Evolutionary conservation across 1,140 invertebrate species (phyloP), one percentile per base, ranked within the genome.

Genomic region (Oncopodura yosiiana): DNA sequence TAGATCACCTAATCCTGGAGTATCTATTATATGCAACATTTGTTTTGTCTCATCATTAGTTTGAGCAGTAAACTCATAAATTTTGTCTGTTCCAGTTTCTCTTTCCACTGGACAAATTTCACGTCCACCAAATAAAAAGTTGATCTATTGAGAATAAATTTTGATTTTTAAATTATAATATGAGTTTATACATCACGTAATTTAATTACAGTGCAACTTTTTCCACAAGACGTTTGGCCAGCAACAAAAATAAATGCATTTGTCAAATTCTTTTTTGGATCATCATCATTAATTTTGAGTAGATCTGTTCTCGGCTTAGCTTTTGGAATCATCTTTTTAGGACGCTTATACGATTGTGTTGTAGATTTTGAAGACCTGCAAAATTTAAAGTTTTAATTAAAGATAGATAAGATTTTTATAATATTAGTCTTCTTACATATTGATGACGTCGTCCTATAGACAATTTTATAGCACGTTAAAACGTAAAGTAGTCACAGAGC

Each of bases 41-140:
- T n/a, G n/a, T 1, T 39, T 21, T 21, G 26, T n/a, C 1, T 29
- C 32, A 21, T 49, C 19, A n/a, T 24, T 18, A n/a, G 32, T 2
- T 2, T 3, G 0, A 1, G 49, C 11, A 5, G 30, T 23, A 19
- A 51, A 51, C 23, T 51, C 49, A 16, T 23, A 14, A 18, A 51
- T 42, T 37, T 51, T 24, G 6, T 51, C 29, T 19, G 37, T 51
- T 0, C 49, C 49, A 3, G 49, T 51, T 29, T 29, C 36, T 9
- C 49, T 39, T 38, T 51, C 36, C 14, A 51, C 26, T n/a, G 49
- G 49, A 1, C 34, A 14, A 42, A 51, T 42, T 51, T 51, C 49
- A 19, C 14, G n/a, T 14, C 37, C 37, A 0, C n/a, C 49, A 19
- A 51, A 51, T 3, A 51, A 6, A 11, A 42, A 41, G 32, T 51